Evolutionary conservation across 2,113 vertebrate genomes (phyloP), one percentile per base, ranked within the genome.

Genomic region (Pseudorasbora parva): DNA sequence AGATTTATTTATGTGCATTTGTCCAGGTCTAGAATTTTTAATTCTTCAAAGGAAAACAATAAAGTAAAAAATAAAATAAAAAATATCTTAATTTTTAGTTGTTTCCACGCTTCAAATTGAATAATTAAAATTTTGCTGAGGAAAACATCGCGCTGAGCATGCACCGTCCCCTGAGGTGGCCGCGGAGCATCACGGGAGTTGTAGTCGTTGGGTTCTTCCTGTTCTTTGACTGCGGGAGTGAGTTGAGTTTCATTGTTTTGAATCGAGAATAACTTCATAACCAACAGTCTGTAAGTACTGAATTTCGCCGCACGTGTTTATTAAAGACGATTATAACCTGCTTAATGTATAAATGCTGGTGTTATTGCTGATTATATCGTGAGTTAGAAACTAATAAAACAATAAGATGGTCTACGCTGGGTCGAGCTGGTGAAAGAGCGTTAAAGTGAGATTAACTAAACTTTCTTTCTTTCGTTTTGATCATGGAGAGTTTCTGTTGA

Each of bases 151-250:
- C 15, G 43, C n/a, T 14, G 45, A 19, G 49, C 73, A 21, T 75
- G 73, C 73, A 47, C 73, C 4, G 23, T 51, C 8, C 15, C 2
- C 7, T 0, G 11, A 25, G n/a, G 54, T n/a, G 30, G 3, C 56
- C n/a, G 37, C 33, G 41, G 19, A 17, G 77, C 77, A 78, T 62
- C 14, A 62, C 1, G 77, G 77, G 57, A 64, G 12, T 41, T 27
- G 77, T 45, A 79, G 77, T 79, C 59, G 66, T 0, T 11, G 19
- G 1, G 30, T 25, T 21, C 45, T 80, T 80, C 78, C 78, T 64
- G 78, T 27, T 66, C 25, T 33, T 12, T 15, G 25, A 60, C 14
- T 30, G 14, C 8, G 57, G 23, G 41, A 47, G 78, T n/a, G 23
- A 68, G 59, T 68, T 33, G 5, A n/a, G 78, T 66, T 30, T 68